Base-by-base conservation (phyloP, 2,888 invertebrate genomes). In the Automeris io region DNA sequence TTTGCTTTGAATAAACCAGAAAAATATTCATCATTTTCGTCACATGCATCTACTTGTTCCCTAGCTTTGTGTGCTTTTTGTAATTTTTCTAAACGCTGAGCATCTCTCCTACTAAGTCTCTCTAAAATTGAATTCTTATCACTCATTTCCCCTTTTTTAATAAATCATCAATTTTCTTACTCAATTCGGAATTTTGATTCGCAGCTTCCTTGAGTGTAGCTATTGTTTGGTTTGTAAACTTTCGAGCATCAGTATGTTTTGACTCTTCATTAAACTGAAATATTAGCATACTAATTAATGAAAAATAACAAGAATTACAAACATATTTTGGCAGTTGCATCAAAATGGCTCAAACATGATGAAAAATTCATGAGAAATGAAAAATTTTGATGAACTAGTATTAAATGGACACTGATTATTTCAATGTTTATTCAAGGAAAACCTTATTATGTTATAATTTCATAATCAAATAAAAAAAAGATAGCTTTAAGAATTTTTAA, bases 11-110 rank as follows among this genome's bases (percentile, higher is more conserved):
- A 94, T 5, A 90, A 83, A 35, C 89, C 89, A 24, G 91, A 88
- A 61, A 94, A 95, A 63, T 90, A 92, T 47, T 92, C 92, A 34
- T 91, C 82, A 62, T 90, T 91, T 71, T 92, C 92, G 48, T 90
- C 87, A 41, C 89, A 89, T 3, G 91, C 90, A 41, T 88, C 87
- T 11, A 88, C 78, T 46, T 89, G 88, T 56, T 90, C 90, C 57
- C 89, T 89, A 37, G 90, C 89, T 54, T 90, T 90, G 51, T 89
- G 90, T 38, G 90, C 89, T 61, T 90, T 90, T 54, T 91, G 90
- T 47, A 92, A 76, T 57, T 90, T 89, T 51, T 90, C 88, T 68
- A 90, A 87, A 8, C 92, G 83, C 57, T 92, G 91, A 40, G 89
- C 85, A 59, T 92, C 91, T 42, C 92, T 77, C 58, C 79, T 79